Base-by-base conservation (phyloP, 1,140 invertebrate species). In the Papilio helenus region DNA sequence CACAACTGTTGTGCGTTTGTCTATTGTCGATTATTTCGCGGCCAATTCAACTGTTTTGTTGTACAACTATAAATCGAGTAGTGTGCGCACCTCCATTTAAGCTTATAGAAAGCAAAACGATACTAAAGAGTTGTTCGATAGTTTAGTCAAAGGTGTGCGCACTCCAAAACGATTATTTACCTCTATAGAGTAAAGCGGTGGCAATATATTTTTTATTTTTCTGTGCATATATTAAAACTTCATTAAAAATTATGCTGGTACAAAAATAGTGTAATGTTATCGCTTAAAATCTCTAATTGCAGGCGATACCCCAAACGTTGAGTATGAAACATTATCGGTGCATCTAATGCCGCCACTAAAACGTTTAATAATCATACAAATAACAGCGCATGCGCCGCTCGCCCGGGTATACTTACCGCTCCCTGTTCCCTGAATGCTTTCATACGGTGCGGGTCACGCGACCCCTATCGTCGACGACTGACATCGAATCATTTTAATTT, bases 391-490 rank as follows among this genome's bases (percentile, higher is more conserved):
- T 20, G 49, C 49, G 73, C 14, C n/a, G 73, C 18, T 20, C 26
- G 72, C 29, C 23, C 29, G 46, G 46, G 12, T 76, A 76, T 18
- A 76, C 44, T 76, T 58, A 58, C 74, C 79, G 84, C 82, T 83
- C 85, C 83, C 83, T 79, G 81, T 80, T 86, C 82, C 80, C 85
- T 84, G 82, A 85, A 79, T 80, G 81, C 81, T 85, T 82, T 81
- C 71, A 85, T 84, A 81, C 79, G 87, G 80, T 93, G 91, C 91
- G 91, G 91, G 91, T 92, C 91, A 93, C 91, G 91, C 91, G 91
- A 93, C 91, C 91, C 90, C 84, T 88, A 92, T 91, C 82, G 83
- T 90, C 80, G 82, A 82, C 83, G 86, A 84, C 84, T 87, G 82
- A 85, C 82, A 82, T 81, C 84, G 82, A 76, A 82, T 82, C 85